A percentile compares a stretch with the other conserved stretches of the same genome.
Evolutionary conservation across 2,113 vertebrate species (phyloP).

Genomic region (Toxotes jaculatrix): DNA sequence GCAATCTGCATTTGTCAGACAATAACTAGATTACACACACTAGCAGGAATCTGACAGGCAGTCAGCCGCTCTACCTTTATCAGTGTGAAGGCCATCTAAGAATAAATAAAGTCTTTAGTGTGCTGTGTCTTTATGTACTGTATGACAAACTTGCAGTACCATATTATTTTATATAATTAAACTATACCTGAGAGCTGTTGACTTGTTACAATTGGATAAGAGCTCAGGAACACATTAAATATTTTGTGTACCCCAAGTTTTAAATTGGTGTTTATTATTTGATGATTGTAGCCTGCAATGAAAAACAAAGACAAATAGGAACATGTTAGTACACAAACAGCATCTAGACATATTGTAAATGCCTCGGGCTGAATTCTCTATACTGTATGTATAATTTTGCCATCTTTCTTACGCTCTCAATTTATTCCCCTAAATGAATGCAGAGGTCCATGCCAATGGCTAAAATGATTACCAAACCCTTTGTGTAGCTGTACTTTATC

Average conservation of each 20-base stretch:
- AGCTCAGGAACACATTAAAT: neutral
- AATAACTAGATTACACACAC: neutral
- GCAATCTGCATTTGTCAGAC: neutral
- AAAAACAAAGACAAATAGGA: conserved; percentile 1
- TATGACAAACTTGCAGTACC: neutral
- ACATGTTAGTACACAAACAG: neutral
- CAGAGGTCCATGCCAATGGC: conserved; percentile 1
- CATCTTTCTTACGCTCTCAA: neutral
- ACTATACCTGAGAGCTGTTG: neutral
- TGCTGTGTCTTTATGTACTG: neutral
- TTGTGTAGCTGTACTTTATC: conserved; percentile 22
- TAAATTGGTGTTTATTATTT: neutral
- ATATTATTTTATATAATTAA: neutral
- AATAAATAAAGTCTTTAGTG: too few species aligned
- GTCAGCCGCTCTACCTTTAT: neutral
- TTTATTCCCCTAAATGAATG: conserved; percentile 24
- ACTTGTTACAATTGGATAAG: neutral
- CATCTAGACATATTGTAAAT: neutral
- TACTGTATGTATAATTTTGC: neutral
- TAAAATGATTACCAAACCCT: conserved; percentile 36
- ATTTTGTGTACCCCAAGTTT: neutral
- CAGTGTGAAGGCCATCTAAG: neutral
- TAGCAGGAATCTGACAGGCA: neutral
- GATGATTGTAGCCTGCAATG: neutral
- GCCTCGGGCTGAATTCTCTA: neutral